These are phyloP conservation scores for Canis aureus DNA, from an alignment of 2,113 vertebrate genomes.

Conservation along the genomic window DNA sequence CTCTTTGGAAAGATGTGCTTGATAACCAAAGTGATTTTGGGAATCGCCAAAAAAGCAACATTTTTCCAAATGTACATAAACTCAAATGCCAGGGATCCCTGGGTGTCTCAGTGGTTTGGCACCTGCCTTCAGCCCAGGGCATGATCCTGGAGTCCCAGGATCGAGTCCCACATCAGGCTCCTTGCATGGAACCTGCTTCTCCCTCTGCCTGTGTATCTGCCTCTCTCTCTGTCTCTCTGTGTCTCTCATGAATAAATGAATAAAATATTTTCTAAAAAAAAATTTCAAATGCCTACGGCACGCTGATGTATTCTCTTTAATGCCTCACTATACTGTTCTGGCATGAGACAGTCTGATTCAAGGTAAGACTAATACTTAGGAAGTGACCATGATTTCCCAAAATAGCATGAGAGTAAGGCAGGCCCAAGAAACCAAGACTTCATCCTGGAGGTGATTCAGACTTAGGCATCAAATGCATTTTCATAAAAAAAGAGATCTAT, in stretches of 20 bases:
- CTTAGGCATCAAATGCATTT: background rate
- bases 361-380: background rate
- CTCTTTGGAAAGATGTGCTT: background rate
- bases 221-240: too few relatives aligned
- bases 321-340: background rate
- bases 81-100: background rate
- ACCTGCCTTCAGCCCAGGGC: too few relatives aligned
- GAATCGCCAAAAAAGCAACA: background rate
- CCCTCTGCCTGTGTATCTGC: too few relatives aligned
- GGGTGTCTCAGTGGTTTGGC: too few relatives aligned
- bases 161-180: too few relatives aligned
- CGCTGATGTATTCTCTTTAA: background rate
- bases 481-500: background rate
- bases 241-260: too few relatives aligned
- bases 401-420: background rate
- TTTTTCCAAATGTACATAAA: background rate
- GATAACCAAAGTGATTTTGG: background rate
- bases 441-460: background rate
- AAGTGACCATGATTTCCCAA: background rate
- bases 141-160: too few relatives aligned
- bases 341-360: background rate
- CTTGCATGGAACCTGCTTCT: too few relatives aligned
- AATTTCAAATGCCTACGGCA: background rate
- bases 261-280: too few relatives aligned
- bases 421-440: background rate